Percentiles rank a stretch among this genome's conserved stretches.
Evolutionary conservation across 2,888 invertebrate species (phyloP).

Genomic region (Atherix ibis): DNA sequence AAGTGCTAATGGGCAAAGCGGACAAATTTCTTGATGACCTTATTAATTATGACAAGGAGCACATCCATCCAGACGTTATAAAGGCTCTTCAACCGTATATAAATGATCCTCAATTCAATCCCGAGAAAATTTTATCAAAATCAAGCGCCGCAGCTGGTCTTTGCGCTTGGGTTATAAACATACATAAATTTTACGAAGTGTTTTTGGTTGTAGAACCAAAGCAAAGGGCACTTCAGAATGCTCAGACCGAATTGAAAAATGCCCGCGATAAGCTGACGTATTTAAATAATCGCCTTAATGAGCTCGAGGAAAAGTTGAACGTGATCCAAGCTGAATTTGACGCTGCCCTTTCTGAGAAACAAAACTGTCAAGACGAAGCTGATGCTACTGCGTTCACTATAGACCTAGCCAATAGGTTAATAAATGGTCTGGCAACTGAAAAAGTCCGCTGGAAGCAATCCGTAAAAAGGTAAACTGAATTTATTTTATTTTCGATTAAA

Average conservation of each 20-base stretch:
- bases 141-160: constrained; percentile 85
- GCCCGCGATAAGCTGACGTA: constrained; percentile 65
- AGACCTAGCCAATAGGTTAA: constrained; percentile 78
- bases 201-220: constrained; percentile 88
- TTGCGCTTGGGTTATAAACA: constrained; percentile 90
- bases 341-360: constrained; percentile 68
- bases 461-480: constrained; percentile 35
- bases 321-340: constrained; percentile 69
- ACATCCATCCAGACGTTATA: constrained; percentile 74
- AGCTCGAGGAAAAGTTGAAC: constrained; percentile 57
- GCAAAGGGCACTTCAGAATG: constrained; percentile 65
- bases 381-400: constrained; percentile 80
- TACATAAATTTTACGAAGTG: constrained; percentile 75
- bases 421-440: constrained; percentile 85
- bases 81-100: constrained; percentile 51
- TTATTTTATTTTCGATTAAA: not conserved
- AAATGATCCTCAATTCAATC: constrained; percentile 59
- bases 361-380: constrained; percentile 84
- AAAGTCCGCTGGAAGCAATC: constrained; percentile 69
- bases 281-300: constrained; percentile 54
- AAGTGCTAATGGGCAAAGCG: constrained; percentile 79
- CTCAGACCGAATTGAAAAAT: constrained; percentile 67
- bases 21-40: constrained; percentile 73
- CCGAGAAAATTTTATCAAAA: constrained; percentile 68
- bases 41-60: constrained; percentile 82